A percentile compares a stretch with the other conserved stretches of the same genome.
Evolutionary conservation across 2,888 invertebrate species (phyloP).

Genomic region (Platynereis dumerilii): DNA sequence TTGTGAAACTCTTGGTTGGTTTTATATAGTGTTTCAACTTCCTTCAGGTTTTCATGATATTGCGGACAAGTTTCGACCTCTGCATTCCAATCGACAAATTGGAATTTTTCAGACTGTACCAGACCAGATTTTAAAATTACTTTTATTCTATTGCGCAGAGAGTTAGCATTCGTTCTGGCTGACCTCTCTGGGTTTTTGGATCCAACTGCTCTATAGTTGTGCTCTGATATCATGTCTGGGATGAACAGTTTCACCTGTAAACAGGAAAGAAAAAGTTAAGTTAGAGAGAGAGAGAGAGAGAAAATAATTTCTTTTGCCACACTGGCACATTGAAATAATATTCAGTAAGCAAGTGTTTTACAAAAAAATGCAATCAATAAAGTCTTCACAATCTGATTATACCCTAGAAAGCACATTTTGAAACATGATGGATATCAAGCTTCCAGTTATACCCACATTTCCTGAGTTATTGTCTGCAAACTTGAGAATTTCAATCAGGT

Average conservation of each 20-base stretch:
- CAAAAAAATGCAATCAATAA: too few relatives aligned
- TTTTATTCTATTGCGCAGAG: background rate
- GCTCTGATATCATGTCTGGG: conserved; percentile 1
- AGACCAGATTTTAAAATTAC: background rate
- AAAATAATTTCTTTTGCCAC: too few relatives aligned
- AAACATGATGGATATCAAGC: too few relatives aligned
- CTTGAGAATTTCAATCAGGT: background rate
- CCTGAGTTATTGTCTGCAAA: conserved; percentile 1
- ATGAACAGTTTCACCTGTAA: conserved; percentile 13
- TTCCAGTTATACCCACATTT: too few relatives aligned
- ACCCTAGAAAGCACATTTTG: too few relatives aligned
- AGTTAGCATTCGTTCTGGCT: background rate
- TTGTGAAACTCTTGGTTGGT: background rate
- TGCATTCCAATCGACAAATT: conserved; percentile 7
- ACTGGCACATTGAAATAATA: too few relatives aligned
- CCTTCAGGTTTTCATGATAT: background rate
- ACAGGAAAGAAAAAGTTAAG: too few relatives aligned
- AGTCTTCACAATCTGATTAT: too few relatives aligned
- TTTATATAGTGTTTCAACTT: background rate
- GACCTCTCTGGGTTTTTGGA: conserved; percentile 2
- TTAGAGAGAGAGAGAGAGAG: too few relatives aligned
- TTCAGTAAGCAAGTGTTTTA: too few relatives aligned
- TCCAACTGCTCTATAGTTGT: conserved; percentile 7
- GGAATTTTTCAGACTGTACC: background rate
- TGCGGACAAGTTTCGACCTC: conserved; percentile 10